Base-by-base conservation (phyloP, 1,140 invertebrate genomes). In the Nymphalis io region DNA sequence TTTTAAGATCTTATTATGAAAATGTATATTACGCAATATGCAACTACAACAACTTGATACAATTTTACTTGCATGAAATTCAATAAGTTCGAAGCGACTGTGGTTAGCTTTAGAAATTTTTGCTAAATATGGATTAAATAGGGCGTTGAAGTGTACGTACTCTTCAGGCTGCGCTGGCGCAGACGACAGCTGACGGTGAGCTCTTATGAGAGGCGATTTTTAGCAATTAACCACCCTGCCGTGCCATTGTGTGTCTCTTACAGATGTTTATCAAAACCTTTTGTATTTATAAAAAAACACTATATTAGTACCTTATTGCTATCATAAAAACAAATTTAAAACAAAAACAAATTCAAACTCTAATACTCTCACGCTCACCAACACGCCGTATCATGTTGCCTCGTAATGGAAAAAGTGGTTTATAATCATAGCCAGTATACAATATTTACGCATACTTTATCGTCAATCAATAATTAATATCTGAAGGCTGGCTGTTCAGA, bases 391-490 rank as follows among this genome's bases (percentile, higher is more conserved):
- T 77, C 72, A 68, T 75, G 69, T 78, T 74, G 68, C 68, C 57
- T 60, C 27, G 66, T 77, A 73, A 77, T 58, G 72, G 39, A 81
- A 82, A 79, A 81, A 78, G 75, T 72, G 73, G 70, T 75, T 75
- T 70, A 73, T 82, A 81, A 82, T 82, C 77, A 82, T 74, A 75
- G 67, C 61, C 60, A 65, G 72, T 71, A 79, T 74, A 73, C 73
- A 79, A 87, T 85, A 86, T 86, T 87, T 86, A 84, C 82, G 85
- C 81, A 88, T 88, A 81, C 85, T 88, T 89, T 88, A 90, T 90
- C 89, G 84, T 83, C 89, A 86, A 91, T 89, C 87, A 88, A 89
- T 89, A 91, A 91, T 91, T 91, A 91, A 91, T 91, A 91, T 87
- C 85, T 87, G 79, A 79, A 82, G 81, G 84, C 83, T 81, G 82